A percentile compares a stretch with the other conserved stretches of the same genome.
These are phyloP conservation scores for Esperia sulphurella DNA, from an alignment of 2,888 invertebrate genomes.

Conservation along the genomic window DNA sequence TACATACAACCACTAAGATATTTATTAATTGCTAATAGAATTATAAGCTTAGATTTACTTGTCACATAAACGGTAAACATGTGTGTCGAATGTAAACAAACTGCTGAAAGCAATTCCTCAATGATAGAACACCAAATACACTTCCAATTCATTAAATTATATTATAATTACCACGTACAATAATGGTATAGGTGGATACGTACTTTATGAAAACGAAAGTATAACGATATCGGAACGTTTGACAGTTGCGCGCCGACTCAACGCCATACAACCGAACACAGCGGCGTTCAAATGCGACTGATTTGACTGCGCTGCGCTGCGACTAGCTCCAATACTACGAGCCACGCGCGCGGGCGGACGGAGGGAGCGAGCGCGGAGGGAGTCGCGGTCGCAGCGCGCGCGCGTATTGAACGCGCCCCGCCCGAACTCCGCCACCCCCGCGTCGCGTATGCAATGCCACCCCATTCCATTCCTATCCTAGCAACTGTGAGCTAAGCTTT, in stretches of 20 bases:
- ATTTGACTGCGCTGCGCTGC: conserved; percentile 26
- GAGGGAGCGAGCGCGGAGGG: too few relatives aligned
- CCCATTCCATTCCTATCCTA: too few relatives aligned
- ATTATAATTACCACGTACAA: too few relatives aligned
- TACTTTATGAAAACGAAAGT: conserved; percentile 51
- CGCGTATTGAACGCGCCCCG: conserved; percentile 72
- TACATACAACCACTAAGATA: not conserved
- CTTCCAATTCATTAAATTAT: too few relatives aligned
- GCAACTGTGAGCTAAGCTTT: conserved; percentile 19
- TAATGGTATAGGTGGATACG: conserved; percentile 31
- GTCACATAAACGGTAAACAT: conserved; percentile 41
- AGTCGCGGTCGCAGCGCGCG: conserved; percentile 55
- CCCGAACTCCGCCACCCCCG: conserved; percentile 55
- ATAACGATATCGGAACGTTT: conserved; percentile 64
- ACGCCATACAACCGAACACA: conserved; percentile 39
- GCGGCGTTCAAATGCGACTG: conserved; percentile 68
- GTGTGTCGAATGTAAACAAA: conserved; percentile 65
- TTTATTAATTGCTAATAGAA: too few relatives aligned
- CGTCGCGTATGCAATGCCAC: conserved; percentile 33
- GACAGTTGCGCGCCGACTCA: conserved; percentile 46
- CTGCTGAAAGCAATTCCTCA: not conserved
- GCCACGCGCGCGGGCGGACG: too few relatives aligned
- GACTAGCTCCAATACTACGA: not conserved
- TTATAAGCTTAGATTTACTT: too few relatives aligned
- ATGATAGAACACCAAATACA: too few relatives aligned